A percentile compares a stretch with the other conserved stretches of the same genome.
These are phyloP conservation scores for Phasianus colchicus DNA, from an alignment of 2,113 vertebrate species.

Conservation along the genomic window DNA sequence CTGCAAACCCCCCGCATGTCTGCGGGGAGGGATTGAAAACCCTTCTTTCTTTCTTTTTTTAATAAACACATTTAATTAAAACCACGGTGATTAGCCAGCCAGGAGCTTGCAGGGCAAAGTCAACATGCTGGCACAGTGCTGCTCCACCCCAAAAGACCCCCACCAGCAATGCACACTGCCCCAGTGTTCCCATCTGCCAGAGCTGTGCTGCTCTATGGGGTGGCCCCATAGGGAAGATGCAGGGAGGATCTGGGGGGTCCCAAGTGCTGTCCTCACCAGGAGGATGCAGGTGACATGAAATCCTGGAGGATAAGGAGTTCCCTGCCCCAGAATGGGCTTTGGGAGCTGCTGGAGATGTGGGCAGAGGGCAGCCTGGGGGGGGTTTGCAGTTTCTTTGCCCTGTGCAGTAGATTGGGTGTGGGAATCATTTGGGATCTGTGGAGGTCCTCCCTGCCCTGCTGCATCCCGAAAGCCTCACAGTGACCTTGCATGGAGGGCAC, in stretches of 20 bases:
- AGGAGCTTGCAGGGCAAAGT: background rate
- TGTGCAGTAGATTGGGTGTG: background rate
- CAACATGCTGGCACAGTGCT: background rate
- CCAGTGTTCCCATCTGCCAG: no score
- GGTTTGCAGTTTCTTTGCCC: background rate
- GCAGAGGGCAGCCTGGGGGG: background rate
- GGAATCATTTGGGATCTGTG: background rate
- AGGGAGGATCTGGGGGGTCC: background rate
- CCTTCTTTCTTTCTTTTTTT: slow-evolving; percentile 40
- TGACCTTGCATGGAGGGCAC: accelerated
- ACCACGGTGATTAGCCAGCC: background rate
- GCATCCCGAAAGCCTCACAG: background rate
- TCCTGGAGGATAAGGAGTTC: background rate
- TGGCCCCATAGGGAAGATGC: background rate
- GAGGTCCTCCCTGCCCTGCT: background rate
- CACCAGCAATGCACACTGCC: background rate
- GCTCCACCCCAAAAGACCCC: background rate
- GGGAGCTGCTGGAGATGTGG: background rate
- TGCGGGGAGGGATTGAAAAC: slow-evolving; percentile 38
- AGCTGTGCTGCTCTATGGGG: background rate
- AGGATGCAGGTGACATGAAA: background rate
- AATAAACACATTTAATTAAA: slow-evolving; percentile 67
- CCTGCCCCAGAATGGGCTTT: accelerated
- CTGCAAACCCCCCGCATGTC: slow-evolving; percentile 46
- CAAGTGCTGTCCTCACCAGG: background rate